Evolutionary conservation across 2,888 invertebrate genomes (phyloP), one percentile per base, ranked within the genome.

Genomic region (Pasiphila rectangulata): DNA sequence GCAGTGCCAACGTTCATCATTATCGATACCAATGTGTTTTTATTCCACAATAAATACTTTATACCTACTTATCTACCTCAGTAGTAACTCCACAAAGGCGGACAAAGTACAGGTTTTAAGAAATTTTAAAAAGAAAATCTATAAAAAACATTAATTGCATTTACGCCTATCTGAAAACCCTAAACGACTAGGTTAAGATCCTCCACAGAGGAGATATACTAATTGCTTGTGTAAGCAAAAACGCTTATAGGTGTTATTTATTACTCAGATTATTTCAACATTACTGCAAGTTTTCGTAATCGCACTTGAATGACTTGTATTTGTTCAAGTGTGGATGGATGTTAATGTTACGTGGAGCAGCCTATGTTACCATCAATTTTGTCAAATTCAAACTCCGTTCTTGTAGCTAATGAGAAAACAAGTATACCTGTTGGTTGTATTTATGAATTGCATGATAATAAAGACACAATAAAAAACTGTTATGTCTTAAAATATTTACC

Each of bases 181-280:
- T 54, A 54, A 30, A 32, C 17, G 49, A 27, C 37, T 52, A 51
- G 54, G 58, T 59, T 53, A 54, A 56, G 37, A 53, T 53, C 49
- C 51, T 48, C 25, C 37, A 19, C 37, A 30, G 27, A 47, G 48
- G n/a, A 16, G 17, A 10, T 32, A 32, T 17, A 30, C 30, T 30
- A 30, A 30, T 16, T 32, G 16, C 9, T 17, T 9, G 4, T 17
- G 32, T 17, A 32, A 32, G 29, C 38, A 35, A 34, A 39, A 45
- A 34, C 20, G 17, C 30, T 19, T 46, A 32, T 17, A 17, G 9
- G 32, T 16, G 25, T 43, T 40, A 25, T n/a, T n/a, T n/a, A n/a
- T 40, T 17, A 39, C 41, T 51, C 53, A n/a, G 23, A 39, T 49
- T 34, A 29, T 51, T 52, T 44, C 42, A 42, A 23, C 38, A 51